A percentile compares a stretch with the other conserved stretches of the same genome.
These are phyloP conservation scores for Chitala chitala DNA, from an alignment of 2,113 vertebrate genomes.

Conservation along the genomic window DNA sequence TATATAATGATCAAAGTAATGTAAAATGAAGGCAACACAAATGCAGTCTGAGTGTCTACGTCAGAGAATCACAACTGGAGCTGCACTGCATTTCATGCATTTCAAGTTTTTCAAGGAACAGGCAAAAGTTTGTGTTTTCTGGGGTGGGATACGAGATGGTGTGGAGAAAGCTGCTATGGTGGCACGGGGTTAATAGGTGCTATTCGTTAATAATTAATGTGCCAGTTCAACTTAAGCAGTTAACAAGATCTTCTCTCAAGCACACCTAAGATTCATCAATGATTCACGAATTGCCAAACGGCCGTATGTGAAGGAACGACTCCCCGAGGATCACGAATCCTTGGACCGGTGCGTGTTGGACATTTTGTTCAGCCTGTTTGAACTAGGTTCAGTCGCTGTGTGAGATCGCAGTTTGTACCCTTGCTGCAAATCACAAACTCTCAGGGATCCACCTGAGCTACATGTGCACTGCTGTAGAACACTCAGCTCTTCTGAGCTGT, in stretches of 20 bases:
- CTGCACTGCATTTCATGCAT: no score
- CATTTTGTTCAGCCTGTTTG: background rate
- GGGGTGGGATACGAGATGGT: background rate
- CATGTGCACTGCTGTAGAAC: no score
- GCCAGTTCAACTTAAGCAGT: constrained; percentile 19
- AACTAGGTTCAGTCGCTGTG: no score
- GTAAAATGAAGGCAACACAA: no score
- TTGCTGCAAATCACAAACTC: background rate
- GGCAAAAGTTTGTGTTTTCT: background rate
- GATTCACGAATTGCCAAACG: constrained; percentile 2
- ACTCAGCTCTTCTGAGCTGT: no score
- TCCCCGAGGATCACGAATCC: background rate
- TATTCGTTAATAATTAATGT: background rate
- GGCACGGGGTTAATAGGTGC: background rate
- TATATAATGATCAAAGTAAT: no score
- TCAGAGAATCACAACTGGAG: no score
- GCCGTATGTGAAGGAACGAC: background rate
- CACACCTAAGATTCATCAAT: constrained; percentile 12
- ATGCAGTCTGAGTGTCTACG: no score
- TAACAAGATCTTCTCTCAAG: constrained; percentile 16
- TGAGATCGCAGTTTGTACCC: no score
- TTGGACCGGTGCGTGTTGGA: background rate
- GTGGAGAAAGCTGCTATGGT: background rate
- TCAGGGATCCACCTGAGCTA: background rate
- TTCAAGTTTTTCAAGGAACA: no score